Evolutionary conservation across 1,140 invertebrate genomes (phyloP).

Genomic region (Argopecten irradians): DNA sequence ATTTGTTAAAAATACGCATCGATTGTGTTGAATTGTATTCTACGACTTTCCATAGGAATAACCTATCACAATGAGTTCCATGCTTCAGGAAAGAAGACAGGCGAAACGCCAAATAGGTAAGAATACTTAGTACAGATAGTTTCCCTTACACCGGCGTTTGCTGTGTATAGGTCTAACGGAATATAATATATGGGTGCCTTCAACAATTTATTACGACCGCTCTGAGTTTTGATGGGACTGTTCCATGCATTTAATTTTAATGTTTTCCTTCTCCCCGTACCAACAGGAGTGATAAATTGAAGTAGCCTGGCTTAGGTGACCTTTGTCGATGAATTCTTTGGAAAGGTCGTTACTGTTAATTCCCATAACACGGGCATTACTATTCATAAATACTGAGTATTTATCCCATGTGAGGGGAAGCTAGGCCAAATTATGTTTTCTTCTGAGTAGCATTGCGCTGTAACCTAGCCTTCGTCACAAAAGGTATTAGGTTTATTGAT

Average conservation of each 20-base stretch:
- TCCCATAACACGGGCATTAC: neutral
- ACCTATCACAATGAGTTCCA: neutral
- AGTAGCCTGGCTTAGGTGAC: neutral
- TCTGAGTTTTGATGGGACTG: neutral
- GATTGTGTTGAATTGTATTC: neutral
- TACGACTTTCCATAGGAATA: neutral
- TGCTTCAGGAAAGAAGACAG: neutral
- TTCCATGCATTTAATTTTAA: slow-evolving; percentile 19
- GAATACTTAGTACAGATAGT: neutral
- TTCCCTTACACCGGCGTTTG: neutral
- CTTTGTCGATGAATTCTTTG: slow-evolving; percentile 13
- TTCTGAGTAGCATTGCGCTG: neutral
- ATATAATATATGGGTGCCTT: neutral
- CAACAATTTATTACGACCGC: slow-evolving; percentile 16
- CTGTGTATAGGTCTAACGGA: neutral
- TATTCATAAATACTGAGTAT: slow-evolving; percentile 2
- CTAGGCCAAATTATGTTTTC: slow-evolving; percentile 21
- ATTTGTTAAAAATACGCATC: neutral
- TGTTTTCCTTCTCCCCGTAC: slow-evolving; percentile 14
- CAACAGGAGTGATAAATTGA: neutral
- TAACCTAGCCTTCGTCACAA: neutral
- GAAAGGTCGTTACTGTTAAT: neutral
- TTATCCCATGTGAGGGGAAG: neutral
- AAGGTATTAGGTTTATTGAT: neutral
- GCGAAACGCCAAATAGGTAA: neutral